Evolutionary conservation across 2,888 invertebrate species (phyloP), one percentile per base, ranked within the genome.

Genomic region (Orchesella flavescens): DNA sequence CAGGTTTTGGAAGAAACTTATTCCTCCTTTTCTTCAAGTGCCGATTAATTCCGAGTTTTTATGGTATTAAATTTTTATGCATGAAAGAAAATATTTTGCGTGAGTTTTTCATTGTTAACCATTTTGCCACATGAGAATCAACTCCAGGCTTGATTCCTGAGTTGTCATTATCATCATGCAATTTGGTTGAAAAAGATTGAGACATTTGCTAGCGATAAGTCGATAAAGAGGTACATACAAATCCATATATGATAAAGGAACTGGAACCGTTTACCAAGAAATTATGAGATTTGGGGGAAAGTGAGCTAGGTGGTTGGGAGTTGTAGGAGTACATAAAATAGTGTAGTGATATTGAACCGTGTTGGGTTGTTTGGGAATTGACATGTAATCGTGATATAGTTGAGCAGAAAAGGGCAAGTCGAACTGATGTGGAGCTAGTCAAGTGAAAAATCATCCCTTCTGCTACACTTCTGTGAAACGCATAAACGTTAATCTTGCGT

Each of bases 391-490:
- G 74, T 61, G 63, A 63, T 44, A 49, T 34, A 34, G 34, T 34
- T 61, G 49, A 74, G 74, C 17, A 34, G 63, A 63, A 74, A 75
- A 49, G 24, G 63, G 34, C 13, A 34, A 34, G 3, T 34, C 34
- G 34, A 53, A n/a, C 4, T n/a, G 15, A 10, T 53, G 53, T 9
- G 53, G 12, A 19, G 46, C 53, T 49, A 69, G 49, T 69, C 69
- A 49, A 69, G 49, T 69, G 69, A 69, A 53, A 69, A 69, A 69
- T 69, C 69, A 69, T 69, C 69, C 69, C 69, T 69, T 72, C 34
- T 17, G 21, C 57, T 53, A 13, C 53, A n/a, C 53, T 53, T 59
- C 59, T 59, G n/a, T 59, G 59, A 59, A 59, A 59, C 19, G 7
- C 34, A 34, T 15, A 53, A 53, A 53, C 53, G 53, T 17, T 53